phyloP scores from a whole-genome alignment of 1,140 invertebrate genomes.

The Zaprionus davidi region DNA sequence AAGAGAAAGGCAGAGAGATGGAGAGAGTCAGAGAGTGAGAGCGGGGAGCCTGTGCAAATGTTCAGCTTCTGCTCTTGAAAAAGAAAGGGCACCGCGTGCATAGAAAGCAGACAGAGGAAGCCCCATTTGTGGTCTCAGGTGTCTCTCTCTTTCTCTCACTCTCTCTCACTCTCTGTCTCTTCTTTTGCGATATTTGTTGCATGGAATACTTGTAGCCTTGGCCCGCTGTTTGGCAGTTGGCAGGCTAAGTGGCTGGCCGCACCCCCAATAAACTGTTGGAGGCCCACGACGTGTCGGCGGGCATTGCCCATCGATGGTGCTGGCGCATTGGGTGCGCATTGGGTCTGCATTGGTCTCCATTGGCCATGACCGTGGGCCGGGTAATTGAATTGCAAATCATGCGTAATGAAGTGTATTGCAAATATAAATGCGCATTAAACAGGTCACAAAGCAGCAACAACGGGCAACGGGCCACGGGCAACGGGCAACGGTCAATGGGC shows the following conservation, averaged over 20 bases:
- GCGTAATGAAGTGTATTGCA: conserved; percentile 75
- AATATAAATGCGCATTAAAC: conserved; percentile 64
- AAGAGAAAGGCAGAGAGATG: not conserved
- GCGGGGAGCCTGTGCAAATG: not conserved
- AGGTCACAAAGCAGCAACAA: conserved; percentile 32
- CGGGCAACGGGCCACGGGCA: conserved; percentile 12
- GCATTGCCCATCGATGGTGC: not conserved
- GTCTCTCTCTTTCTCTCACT: not conserved
- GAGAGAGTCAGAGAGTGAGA: not conserved
- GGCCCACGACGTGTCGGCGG: too few relatives aligned
- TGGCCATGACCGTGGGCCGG: conserved; percentile 39
- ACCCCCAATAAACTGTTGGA: not conserved
- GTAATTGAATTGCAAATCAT: conserved; percentile 82
- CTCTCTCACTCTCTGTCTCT: not conserved
- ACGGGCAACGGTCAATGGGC: not conserved
- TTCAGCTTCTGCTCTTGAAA: not conserved
- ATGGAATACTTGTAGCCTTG: not conserved
- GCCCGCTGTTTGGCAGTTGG: not conserved
- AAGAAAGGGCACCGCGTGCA: not conserved
- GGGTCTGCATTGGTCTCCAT: not conserved
- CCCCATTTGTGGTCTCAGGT: not conserved
- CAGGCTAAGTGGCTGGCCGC: not conserved
- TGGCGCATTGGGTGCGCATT: not conserved
- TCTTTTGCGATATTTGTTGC: conserved; percentile 10
- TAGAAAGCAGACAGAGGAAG: not conserved